Conservation (phyloP, 1,140 invertebrate genomes). For the Drosophila tsacasi region DNA sequence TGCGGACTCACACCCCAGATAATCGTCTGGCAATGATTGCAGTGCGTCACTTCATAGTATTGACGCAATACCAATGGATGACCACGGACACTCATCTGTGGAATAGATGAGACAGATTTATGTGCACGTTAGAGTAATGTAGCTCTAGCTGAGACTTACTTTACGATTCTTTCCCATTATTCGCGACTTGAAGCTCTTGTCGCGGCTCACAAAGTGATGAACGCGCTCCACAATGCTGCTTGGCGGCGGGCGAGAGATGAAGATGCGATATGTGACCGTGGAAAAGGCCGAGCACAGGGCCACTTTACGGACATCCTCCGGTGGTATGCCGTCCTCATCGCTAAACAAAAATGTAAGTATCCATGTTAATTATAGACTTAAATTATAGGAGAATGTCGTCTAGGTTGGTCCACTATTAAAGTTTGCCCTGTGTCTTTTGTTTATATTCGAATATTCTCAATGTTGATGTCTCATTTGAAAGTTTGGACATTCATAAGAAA, state of each 20-base stretch:
- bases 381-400: too few species aligned
- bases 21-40: slow-evolving; percentile 96
- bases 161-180: slow-evolving; percentile 90
- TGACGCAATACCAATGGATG: slow-evolving; percentile 96
- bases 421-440: too few species aligned
- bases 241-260: slow-evolving; percentile 78
- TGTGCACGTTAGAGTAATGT: slow-evolving; percentile 5
- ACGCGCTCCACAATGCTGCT: slow-evolving; percentile 85
- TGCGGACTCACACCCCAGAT: slow-evolving; percentile 97
- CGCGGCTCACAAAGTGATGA: slow-evolving; percentile 92
- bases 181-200: slow-evolving; percentile 91
- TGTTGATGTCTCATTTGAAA: too few species aligned
- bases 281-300: slow-evolving; percentile 92
- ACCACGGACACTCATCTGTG: slow-evolving; percentile 91
- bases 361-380: neutral
- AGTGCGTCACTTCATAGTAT: slow-evolving; percentile 95
- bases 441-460: too few species aligned
- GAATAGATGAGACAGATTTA: slow-evolving; percentile 6
- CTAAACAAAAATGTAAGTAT: slow-evolving; percentile 73
- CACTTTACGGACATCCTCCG: slow-evolving; percentile 88
- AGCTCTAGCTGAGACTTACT: slow-evolving; percentile 48
- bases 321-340: slow-evolving; percentile 88
- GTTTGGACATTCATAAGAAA: too few species aligned
- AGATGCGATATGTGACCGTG: slow-evolving; percentile 88
- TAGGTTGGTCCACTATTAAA: too few species aligned